A percentile compares a stretch with the other conserved stretches of the same genome.
Evolutionary conservation across 2,113 vertebrate species (phyloP).

Genomic region (Platichthys stellatus): DNA sequence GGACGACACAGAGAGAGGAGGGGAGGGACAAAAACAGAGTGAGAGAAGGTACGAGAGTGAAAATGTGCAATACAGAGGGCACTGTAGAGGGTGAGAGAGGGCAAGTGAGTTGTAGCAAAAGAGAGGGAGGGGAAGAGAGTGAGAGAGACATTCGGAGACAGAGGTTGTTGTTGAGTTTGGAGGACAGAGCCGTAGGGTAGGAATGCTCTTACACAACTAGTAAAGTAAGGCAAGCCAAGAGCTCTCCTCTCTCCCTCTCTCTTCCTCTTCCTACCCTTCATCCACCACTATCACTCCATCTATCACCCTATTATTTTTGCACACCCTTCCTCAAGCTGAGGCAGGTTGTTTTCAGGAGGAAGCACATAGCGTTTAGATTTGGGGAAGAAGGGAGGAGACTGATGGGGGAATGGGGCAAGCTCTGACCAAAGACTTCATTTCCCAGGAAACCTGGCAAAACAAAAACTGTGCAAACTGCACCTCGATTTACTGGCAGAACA

Average conservation of each 20-base stretch:
- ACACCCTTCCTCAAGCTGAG: constrained; percentile 43
- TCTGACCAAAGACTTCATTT: constrained; percentile 58
- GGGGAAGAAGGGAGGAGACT: constrained; percentile 56
- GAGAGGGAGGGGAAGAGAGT: constrained; percentile 42
- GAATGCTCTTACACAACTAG: constrained; percentile 75
- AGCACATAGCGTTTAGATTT: constrained; percentile 63
- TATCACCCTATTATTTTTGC: constrained; percentile 26
- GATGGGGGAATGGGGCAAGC: neutral
- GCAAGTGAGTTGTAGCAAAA: constrained; percentile 51
- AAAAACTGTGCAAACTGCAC: constrained; percentile 48
- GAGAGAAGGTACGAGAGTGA: constrained; percentile 68
- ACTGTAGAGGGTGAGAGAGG: constrained; percentile 69
- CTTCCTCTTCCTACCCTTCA: constrained; percentile 20
- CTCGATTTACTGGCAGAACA: constrained; percentile 34
- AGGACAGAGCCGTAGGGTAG: constrained; percentile 69
- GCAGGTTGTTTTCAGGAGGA: constrained; percentile 67
- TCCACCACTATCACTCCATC: constrained; percentile 41
- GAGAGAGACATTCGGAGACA: constrained; percentile 43
- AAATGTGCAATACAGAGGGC: constrained; percentile 66
- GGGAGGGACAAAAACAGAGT: constrained; percentile 50
- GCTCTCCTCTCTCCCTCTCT: neutral
- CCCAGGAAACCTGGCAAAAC: constrained; percentile 71
- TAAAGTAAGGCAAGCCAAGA: constrained; percentile 54
- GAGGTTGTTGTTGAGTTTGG: constrained; percentile 66
- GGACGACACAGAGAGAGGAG: constrained; percentile 23